These are phyloP conservation scores for Phymorhynchus buccinoides DNA, from an alignment of 1,140 invertebrate genomes.

Conservation along the genomic window DNA sequence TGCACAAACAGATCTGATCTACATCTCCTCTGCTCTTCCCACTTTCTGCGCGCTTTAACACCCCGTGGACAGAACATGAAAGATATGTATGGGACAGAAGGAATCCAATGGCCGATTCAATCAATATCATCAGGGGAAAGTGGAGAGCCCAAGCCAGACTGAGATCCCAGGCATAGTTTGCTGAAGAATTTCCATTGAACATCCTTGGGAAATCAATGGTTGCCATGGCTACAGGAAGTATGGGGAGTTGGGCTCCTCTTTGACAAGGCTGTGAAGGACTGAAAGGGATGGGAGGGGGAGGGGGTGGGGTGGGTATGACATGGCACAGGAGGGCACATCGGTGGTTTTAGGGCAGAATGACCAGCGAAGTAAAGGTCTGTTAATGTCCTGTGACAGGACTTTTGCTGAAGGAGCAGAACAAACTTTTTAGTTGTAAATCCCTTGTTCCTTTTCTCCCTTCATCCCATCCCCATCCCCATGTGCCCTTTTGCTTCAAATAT, in stretches of 20 bases:
- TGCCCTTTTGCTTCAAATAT: not conserved
- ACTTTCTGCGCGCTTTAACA: not conserved
- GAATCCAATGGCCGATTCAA: conserved; percentile 33
- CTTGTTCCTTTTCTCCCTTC: not conserved
- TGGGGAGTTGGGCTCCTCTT: conserved; percentile 39
- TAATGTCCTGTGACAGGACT: not conserved
- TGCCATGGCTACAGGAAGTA: conserved; percentile 41
- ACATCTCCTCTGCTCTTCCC: not conserved
- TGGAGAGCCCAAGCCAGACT: conserved; percentile 27
- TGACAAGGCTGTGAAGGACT: conserved; percentile 34
- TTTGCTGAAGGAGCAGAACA: conserved; percentile 1
- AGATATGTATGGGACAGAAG: conserved; percentile 21
- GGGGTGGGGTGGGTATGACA: not conserved
- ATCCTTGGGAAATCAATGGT: conserved; percentile 39
- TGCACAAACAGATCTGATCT: not conserved
- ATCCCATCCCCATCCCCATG: not conserved
- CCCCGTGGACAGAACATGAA: conserved; percentile 22
- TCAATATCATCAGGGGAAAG: conserved; percentile 37
- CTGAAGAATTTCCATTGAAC: conserved; percentile 40
- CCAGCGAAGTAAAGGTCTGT: conserved; percentile 3
- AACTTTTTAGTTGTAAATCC: not conserved
- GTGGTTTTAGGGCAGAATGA: conserved; percentile 11
- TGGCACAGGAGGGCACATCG: not conserved
- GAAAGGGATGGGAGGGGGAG: not conserved
- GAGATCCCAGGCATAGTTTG: conserved; percentile 37